A percentile compares a stretch with the other conserved stretches of the same genome.
Conservation (phyloP, 2,888 invertebrate species). For the Dryobota labecula region DNA sequence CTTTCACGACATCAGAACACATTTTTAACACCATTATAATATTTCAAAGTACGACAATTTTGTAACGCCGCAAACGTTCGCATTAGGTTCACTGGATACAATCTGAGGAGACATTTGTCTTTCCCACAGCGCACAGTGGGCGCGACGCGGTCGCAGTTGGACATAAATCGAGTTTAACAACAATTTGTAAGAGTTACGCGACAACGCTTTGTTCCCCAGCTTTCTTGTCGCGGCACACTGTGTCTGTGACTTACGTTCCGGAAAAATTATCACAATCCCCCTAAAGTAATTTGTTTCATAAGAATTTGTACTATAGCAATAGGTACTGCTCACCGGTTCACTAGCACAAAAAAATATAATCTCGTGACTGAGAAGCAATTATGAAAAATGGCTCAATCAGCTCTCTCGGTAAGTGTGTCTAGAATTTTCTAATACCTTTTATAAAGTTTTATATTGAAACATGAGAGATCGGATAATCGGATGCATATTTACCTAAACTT, state of each 20-base stretch:
- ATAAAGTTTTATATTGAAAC: no score
- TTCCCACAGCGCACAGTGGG: conserved; percentile 65
- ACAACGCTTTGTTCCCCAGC: conserved; percentile 54
- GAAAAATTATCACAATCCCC: conserved; percentile 56
- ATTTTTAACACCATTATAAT: conserved; percentile 63
- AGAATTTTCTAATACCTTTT: no score
- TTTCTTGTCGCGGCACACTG: conserved; percentile 57
- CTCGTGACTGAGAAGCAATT: no score
- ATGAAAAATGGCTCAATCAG: no score
- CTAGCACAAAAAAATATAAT: no score
- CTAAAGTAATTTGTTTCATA: conserved; percentile 38
- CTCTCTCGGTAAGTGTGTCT: no score
- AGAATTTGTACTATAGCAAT: conserved; percentile 29
- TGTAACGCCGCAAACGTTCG: conserved; percentile 48
- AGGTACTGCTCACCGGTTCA: no score
- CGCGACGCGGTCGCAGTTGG: conserved; percentile 55
- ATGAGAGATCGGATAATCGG: no score
- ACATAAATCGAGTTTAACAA: conserved; percentile 72
- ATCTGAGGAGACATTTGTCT: conserved; percentile 63
- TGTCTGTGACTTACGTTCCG: conserved; percentile 62
- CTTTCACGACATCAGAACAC: conserved; percentile 45
- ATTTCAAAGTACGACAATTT: conserved; percentile 54
- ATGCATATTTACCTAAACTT: no score
- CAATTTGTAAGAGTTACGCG: conserved; percentile 70
- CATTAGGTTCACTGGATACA: conserved; percentile 58